These are phyloP conservation scores for Haliclona indistincta DNA, from an alignment of 37 sponge, comb jelly and placozoan genomes.

Conservation along the genomic window DNA sequence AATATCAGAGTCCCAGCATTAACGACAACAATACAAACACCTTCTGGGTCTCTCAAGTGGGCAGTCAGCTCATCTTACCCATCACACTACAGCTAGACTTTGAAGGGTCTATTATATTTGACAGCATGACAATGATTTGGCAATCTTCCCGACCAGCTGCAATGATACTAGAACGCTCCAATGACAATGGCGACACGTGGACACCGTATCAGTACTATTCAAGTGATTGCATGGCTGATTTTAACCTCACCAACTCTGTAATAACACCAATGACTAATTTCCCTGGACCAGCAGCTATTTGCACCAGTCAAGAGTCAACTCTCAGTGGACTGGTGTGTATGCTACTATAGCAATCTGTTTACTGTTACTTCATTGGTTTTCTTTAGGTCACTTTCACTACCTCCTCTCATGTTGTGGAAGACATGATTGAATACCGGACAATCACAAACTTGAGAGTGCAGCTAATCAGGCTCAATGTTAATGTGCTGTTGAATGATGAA, in stretches of 20 bases:
- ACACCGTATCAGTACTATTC: slow-evolving; percentile 60
- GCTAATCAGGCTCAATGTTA: slow-evolving; percentile 12
- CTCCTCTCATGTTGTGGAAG: slow-evolving; percentile 33
- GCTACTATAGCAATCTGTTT: neutral
- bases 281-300: neutral
- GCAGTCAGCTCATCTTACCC: slow-evolving; percentile 2
- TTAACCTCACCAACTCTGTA: slow-evolving; percentile 11
- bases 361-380: neutral
- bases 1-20: slow-evolving; percentile 11
- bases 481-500: neutral
- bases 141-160: slow-evolving; percentile 38
- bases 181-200: slow-evolving; percentile 69
- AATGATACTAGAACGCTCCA: slow-evolving; percentile 65
- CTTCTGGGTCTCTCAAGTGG: slow-evolving; percentile 38
- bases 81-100: slow-evolving; percentile 46
- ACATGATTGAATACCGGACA: slow-evolving; percentile 19
- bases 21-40: slow-evolving; percentile 50
- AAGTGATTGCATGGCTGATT: slow-evolving; percentile 28
- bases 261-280: too few species aligned
- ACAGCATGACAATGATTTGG: slow-evolving; percentile 41
- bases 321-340: neutral
- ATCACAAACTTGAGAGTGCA: slow-evolving; percentile 70
- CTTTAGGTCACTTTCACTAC: slow-evolving; percentile 55
- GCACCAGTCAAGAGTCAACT: neutral
- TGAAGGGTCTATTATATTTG: slow-evolving; percentile 52